Conservation (phyloP, 1,140 invertebrate species). For the Drosophila kepulauana region DNA sequence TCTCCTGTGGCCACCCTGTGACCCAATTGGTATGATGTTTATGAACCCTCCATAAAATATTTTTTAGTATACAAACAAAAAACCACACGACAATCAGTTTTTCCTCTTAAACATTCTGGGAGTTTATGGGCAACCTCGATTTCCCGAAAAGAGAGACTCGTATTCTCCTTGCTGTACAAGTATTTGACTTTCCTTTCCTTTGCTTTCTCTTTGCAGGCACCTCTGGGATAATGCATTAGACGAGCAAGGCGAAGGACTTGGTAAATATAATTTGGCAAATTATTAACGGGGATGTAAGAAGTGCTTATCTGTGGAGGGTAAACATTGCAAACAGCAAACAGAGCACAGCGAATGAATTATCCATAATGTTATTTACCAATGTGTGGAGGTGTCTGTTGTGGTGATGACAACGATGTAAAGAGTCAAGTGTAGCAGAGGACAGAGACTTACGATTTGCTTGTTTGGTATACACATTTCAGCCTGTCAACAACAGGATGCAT, state of each 20-base stretch:
- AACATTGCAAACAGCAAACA: constrained; percentile 31
- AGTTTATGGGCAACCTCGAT: background rate
- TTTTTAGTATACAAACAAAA: constrained; percentile 32
- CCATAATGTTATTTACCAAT: constrained; percentile 30
- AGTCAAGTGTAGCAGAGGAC: constrained; percentile 30
- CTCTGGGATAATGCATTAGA: constrained; percentile 37
- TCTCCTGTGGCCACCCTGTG: background rate
- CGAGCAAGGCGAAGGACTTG: constrained; percentile 28
- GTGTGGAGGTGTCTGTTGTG: constrained; percentile 3
- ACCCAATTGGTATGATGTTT: constrained; percentile 1
- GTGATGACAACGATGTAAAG: constrained; percentile 9
- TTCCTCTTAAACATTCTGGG: constrained; percentile 14
- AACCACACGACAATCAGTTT: constrained; percentile 33
- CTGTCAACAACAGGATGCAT: constrained; percentile 21
- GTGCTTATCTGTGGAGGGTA: constrained; percentile 10
- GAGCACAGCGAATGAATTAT: constrained; percentile 28
- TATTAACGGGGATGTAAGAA: background rate
- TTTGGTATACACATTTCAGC: constrained; percentile 14
- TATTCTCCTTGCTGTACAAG: constrained; percentile 1
- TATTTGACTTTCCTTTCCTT: constrained; percentile 26
- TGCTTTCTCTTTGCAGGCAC: constrained; percentile 44
- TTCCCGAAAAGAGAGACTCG: no score
- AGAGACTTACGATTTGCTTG: constrained; percentile 20
- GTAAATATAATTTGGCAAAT: constrained; percentile 40
- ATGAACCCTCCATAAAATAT: constrained; percentile 7